phyloP scores from a whole-genome alignment of 1,140 invertebrate genomes.

The Sycophaga agraensis region DNA sequence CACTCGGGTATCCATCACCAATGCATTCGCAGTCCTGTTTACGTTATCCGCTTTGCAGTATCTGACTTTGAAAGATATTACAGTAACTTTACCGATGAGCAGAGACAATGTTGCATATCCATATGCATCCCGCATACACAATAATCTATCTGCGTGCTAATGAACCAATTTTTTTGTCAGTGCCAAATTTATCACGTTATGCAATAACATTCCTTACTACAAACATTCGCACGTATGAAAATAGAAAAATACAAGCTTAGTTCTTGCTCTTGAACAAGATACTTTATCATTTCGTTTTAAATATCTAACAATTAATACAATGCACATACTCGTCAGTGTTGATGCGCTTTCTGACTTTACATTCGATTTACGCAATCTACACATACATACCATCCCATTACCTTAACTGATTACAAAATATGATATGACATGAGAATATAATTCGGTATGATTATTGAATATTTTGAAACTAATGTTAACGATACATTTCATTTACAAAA shows the following conservation, averaged over 20 bases:
- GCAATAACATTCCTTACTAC: neutral
- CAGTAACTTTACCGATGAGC: slow-evolving; percentile 29
- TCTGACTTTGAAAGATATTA: neutral
- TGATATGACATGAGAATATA: neutral
- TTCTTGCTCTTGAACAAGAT: slow-evolving; percentile 1
- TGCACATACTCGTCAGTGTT: neutral
- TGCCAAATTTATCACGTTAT: neutral
- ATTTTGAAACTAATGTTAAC: slow-evolving; percentile 18
- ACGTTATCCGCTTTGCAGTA: slow-evolving; percentile 14
- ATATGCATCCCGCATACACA: neutral
- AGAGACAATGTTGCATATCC: slow-evolving; percentile 37
- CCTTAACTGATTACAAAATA: neutral
- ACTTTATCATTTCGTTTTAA: neutral
- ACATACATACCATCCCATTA: slow-evolving; percentile 4
- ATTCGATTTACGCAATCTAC: neutral
- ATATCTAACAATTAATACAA: neutral
- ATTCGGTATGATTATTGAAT: slow-evolving; percentile 3
- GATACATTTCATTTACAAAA: too few relatives aligned
- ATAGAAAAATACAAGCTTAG: neutral
- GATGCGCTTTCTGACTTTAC: neutral
- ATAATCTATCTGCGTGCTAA: neutral
- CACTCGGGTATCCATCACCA: slow-evolving; percentile 51
- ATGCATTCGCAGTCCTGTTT: slow-evolving; percentile 29
- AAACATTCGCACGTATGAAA: slow-evolving; percentile 1
- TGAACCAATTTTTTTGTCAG: slow-evolving; percentile 1